Evolutionary conservation across 2,888 invertebrate genomes (phyloP).

Genomic region (Cyaniris semiargus): DNA sequence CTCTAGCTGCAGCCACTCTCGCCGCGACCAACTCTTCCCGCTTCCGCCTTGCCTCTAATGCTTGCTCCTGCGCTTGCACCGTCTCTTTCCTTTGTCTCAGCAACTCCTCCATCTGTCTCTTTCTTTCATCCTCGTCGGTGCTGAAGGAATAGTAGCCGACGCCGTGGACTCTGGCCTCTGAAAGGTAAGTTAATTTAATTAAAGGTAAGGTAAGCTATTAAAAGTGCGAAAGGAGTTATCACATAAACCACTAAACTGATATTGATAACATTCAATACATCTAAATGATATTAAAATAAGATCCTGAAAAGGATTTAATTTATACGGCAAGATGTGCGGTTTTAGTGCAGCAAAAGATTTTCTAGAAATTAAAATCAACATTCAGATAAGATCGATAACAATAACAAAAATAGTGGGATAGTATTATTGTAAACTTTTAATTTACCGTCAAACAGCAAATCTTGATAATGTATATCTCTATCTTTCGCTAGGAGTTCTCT

Average conservation of each 20-base stretch:
- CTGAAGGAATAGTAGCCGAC: slow-evolving; percentile 96
- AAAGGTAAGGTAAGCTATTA: too few species aligned
- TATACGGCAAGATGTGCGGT: too few species aligned
- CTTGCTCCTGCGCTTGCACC: slow-evolving; percentile 82
- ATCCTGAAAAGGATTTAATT: too few species aligned
- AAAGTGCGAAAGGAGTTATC: too few species aligned
- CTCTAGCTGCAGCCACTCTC: slow-evolving; percentile 86
- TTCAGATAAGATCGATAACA: too few species aligned
- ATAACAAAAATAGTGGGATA: too few species aligned
- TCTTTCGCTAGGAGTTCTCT: slow-evolving; percentile 85
- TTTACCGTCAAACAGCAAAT: slow-evolving; percentile 91
- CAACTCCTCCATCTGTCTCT: slow-evolving; percentile 89
- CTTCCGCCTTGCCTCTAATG: slow-evolving; percentile 80
- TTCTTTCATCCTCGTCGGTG: slow-evolving; percentile 88
- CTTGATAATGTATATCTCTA: slow-evolving; percentile 92
- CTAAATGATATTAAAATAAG: too few species aligned
- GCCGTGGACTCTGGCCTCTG: slow-evolving; percentile 95
- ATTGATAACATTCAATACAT: too few species aligned
- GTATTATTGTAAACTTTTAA: slow-evolving; percentile 35
- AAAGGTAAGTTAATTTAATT: neutral
- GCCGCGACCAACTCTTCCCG: slow-evolving; percentile 85
- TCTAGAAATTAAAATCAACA: too few species aligned
- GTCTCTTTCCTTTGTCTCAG: slow-evolving; percentile 86
- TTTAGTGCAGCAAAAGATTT: too few species aligned
- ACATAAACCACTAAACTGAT: too few species aligned